Conservation (phyloP, 2,888 invertebrate genomes). For the Eristalinus sepulchralis region DNA sequence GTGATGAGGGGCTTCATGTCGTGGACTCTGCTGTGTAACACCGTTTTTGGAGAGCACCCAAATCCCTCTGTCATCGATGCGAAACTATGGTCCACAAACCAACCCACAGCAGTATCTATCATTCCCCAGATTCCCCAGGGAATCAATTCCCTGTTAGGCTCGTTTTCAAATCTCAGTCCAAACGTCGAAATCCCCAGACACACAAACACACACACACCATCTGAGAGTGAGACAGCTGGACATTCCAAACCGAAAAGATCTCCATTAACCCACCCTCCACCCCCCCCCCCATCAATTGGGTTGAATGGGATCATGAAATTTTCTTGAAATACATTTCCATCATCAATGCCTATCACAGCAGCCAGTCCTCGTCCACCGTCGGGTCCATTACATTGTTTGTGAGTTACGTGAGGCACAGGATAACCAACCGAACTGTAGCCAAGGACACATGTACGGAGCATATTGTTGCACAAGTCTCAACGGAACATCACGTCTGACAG, state of each 20-base stretch:
- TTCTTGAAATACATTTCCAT: neutral
- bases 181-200: neutral
- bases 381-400: neutral
- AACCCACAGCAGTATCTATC: too few relatives aligned
- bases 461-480: neutral
- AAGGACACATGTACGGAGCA: neutral
- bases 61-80: neutral
- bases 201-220: neutral
- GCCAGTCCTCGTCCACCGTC: neutral
- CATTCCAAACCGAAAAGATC: neutral
- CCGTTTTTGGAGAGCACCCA: too few relatives aligned
- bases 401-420: neutral
- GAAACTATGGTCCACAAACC: neutral
- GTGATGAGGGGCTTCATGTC: too few relatives aligned
- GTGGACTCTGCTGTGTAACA: too few relatives aligned
- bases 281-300: neutral
- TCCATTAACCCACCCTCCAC: neutral
- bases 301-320: neutral
- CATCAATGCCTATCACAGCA: neutral
- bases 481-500: constrained; percentile 27
- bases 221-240: neutral
- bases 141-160: neutral
- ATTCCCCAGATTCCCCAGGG: too few relatives aligned
- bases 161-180: neutral
- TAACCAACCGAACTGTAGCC: neutral